phyloP scores from a whole-genome alignment of 2,797 vertebrate species.

The Halcyon chelicuti region DNA sequence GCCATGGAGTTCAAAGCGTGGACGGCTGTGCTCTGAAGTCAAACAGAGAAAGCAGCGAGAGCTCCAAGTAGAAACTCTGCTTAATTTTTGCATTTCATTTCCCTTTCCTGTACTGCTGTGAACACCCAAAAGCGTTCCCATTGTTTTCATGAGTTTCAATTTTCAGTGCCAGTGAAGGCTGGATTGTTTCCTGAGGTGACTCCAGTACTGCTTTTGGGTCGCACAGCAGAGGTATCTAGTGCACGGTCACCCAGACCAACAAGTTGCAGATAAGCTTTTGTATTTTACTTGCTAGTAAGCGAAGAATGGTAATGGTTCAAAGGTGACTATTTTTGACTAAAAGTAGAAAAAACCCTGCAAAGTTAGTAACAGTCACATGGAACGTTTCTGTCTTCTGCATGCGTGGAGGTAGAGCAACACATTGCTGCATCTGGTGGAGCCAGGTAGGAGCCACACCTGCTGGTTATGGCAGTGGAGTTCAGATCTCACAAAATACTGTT shows the following conservation, averaged over 20 bases:
- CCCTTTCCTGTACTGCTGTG: background rate
- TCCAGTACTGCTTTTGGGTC: background rate
- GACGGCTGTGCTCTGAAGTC: background rate
- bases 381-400: background rate
- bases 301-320: background rate
- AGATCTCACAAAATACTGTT: background rate
- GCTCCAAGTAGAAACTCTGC: background rate
- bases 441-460: background rate
- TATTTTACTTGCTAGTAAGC: background rate
- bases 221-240: accelerated
- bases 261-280: background rate
- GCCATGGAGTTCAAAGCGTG: background rate
- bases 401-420: background rate
- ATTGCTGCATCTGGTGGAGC: background rate
- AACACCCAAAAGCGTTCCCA: background rate
- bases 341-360: background rate
- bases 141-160: background rate
- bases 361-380: background rate
- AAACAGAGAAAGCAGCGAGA: accelerated
- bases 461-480: background rate
- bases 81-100: background rate
- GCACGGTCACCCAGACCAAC: accelerated
- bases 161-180: background rate
- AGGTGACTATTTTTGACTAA: background rate
- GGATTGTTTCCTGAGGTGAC: background rate